Evolutionary conservation across 2,797 vertebrate species (phyloP).

Genomic region (Pangasius krempfi): DNA sequence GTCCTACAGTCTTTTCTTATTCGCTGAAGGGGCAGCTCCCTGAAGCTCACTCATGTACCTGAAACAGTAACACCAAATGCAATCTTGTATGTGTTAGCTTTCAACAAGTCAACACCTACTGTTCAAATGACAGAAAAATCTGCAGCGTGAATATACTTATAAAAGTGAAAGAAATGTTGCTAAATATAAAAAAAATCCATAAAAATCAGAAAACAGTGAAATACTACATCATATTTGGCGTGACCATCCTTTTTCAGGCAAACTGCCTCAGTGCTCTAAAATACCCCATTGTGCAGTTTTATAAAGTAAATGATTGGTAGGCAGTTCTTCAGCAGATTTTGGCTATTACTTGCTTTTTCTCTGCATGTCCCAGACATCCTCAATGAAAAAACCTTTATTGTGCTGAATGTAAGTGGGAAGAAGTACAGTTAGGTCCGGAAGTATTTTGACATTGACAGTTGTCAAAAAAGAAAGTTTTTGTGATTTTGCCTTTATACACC

Average conservation of each 20-base stretch:
- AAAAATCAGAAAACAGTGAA: not conserved
- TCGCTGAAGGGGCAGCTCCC: constrained; percentile 18
- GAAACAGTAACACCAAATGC: constrained; percentile 48
- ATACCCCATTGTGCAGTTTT: not conserved
- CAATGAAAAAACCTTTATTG: not conserved
- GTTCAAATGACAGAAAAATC: not conserved
- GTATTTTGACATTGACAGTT: too few species aligned
- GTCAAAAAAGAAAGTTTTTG: too few species aligned
- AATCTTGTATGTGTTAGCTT: not conserved
- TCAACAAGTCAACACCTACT: not conserved
- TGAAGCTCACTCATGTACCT: constrained; percentile 9
- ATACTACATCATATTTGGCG: not conserved
- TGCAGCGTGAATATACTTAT: not conserved
- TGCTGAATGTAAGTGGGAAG: not conserved
- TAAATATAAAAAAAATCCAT: not conserved
- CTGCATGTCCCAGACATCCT: not conserved
- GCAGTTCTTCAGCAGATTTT: not conserved
- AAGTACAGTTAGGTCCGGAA: not conserved
- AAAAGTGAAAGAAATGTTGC: not conserved
- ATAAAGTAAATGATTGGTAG: not conserved
- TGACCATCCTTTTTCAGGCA: not conserved
- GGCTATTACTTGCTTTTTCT: not conserved
- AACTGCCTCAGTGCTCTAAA: not conserved
- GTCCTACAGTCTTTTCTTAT: constrained; percentile 24
- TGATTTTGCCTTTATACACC: too few species aligned